Percentiles rank a stretch among this genome's conserved stretches.
Conservation (phyloP, 2,888 invertebrate species). For the Drosophila glabriapex region DNA sequence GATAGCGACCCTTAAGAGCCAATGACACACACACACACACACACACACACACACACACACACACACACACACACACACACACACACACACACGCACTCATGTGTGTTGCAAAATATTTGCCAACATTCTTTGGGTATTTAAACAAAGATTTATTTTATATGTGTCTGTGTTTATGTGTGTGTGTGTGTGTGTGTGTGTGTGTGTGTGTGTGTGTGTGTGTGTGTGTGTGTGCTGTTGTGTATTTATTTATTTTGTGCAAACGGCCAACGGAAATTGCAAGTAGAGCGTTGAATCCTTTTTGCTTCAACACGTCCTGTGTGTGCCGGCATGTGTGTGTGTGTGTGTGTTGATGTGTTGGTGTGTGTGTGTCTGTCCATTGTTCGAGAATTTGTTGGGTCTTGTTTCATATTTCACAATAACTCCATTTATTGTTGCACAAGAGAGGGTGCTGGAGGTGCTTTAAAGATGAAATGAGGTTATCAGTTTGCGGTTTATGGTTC, state of each 20-base stretch:
- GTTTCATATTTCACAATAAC: conserved; percentile 81
- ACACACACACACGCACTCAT: conserved; percentile 3
- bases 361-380: conserved; percentile 62
- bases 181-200: conserved; percentile 33
- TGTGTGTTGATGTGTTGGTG: conserved; percentile 23
- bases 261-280: conserved; percentile 79
- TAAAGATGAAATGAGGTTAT: conserved; percentile 76
- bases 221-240: conserved; percentile 1
- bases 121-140: conserved; percentile 80
- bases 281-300: conserved; percentile 81
- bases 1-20: conserved; percentile 67
- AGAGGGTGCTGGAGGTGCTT: conserved; percentile 43
- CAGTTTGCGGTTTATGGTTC: conserved; percentile 62
- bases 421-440: conserved; percentile 67
- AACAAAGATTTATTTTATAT: conserved; percentile 76
- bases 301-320: conserved; percentile 73
- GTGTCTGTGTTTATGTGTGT: conserved; percentile 25
- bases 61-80: conserved; percentile 7
- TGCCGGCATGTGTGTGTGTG: conserved; percentile 5
- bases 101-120: conserved; percentile 69
- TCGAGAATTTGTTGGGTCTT: conserved; percentile 78
- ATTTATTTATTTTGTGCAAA: conserved; percentile 67
- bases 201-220: not conserved
- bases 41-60: conserved; percentile 4
- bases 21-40: conserved; percentile 21